Evolutionary conservation across 2,888 invertebrate genomes (phyloP), one percentile per base, ranked within the genome.

Genomic region (Aphrophora alni): DNA sequence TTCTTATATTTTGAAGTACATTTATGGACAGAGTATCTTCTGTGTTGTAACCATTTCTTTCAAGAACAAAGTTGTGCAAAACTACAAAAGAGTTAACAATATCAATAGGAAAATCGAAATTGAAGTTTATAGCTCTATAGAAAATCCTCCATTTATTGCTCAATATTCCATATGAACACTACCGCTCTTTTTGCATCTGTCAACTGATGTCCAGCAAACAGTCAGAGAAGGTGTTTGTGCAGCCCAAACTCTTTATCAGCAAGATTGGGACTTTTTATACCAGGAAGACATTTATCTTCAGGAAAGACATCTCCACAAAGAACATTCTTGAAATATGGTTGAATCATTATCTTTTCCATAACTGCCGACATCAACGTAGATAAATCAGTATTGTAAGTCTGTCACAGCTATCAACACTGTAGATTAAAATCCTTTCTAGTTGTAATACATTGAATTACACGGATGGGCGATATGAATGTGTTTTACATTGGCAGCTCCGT

Each of bases 321-420:
- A 28, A 38, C 80, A 84, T n/a, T 44, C 68, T 77, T 78, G 69
- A 78, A 85, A 85, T 59, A 86, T 81, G 21, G 85, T 59, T 5
- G 86, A 86, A 83, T 87, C 87, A 84, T 86, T 86, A 81, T 85
- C 84, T 77, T 84, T 84, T 12, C 86, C 86, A 82, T 84, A 85
- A 75, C 83, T 83, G 28, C 87, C 87, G 78, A 86, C 81, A 83
- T 33, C 33, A 33, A 33, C 33, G 33, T 33, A 33, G 8, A 33
- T 33, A 33, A 33, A 33, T 33, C 33, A 8, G 33, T 33, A 33
- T 44, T 82, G 44, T 24, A 75, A 38, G 77, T 82, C 82, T 72
- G 76, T 75, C n/a, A 82, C 74, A 72, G 81, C 81, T 81, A 83
- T 81, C n/a, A 83, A 59, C 28, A 82, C 78, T 71, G 82, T 69